Conservation (phyloP, 2,113 vertebrate species). For the Rhinogobius similis region DNA sequence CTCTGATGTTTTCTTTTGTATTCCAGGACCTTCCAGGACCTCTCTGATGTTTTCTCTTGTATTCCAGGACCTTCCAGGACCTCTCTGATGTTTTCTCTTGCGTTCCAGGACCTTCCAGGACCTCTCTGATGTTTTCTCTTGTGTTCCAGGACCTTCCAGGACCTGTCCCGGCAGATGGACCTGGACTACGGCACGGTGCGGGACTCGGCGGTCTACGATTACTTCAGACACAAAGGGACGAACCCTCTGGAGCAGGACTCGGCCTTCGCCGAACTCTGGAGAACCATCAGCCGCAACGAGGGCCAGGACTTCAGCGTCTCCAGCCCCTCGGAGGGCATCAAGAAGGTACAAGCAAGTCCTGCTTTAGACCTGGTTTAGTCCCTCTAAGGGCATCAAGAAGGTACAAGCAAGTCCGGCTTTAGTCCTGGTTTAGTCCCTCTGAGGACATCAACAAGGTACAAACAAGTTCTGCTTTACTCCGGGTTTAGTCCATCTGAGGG, state of each 20-base stretch:
- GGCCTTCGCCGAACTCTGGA: constrained; percentile 95
- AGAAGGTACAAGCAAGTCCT: constrained; percentile 80
- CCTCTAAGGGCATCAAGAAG: constrained; percentile 95
- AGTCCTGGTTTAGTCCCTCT: neutral
- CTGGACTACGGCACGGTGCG: constrained; percentile 93
- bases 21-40: too few species aligned
- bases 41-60: too few species aligned
- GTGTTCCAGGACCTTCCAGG: constrained; percentile 90
- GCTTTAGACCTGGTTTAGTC: constrained; percentile 26
- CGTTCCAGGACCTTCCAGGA: constrained; percentile 71
- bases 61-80: neutral
- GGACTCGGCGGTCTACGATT: constrained; percentile 95
- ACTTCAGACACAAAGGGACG: constrained; percentile 95
- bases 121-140: constrained; percentile 58
- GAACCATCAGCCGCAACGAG: constrained; percentile 91
- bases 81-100: neutral
- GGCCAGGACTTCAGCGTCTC: constrained; percentile 91
- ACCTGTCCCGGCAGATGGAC: constrained; percentile 92
- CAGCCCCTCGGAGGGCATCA: constrained; percentile 92
- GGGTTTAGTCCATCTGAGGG: constrained; percentile 70
- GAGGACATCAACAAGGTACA: constrained; percentile 93
- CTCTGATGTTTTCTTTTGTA: too few species aligned
- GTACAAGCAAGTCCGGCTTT: constrained; percentile 59
- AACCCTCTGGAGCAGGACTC: constrained; percentile 96
- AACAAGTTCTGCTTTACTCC: neutral